These are phyloP conservation scores for Sphaerophoria rueppellii DNA, from an alignment of 2,888 invertebrate species.

Conservation along the genomic window DNA sequence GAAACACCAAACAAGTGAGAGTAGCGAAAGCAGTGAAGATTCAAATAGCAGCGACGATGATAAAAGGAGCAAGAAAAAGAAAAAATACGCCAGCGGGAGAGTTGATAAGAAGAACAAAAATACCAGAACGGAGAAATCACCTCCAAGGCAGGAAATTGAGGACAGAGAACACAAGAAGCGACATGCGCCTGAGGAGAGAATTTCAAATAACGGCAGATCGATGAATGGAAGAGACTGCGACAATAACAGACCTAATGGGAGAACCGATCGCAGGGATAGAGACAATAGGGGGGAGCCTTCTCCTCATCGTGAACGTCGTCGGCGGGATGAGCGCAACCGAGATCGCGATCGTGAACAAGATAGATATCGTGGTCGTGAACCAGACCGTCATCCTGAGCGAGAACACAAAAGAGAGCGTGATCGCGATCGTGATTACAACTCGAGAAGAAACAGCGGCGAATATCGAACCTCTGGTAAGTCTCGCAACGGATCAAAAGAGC, in stretches of 20 bases:
- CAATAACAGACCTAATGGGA: constrained; percentile 11
- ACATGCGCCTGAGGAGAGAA: constrained; percentile 27
- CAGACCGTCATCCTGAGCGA: not conserved
- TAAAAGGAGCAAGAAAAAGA: constrained; percentile 64
- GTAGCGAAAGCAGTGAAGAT: constrained; percentile 51
- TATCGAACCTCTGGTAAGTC: constrained; percentile 42
- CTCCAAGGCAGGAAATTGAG: not conserved
- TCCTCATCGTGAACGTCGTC: constrained; percentile 42
- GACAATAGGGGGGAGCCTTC: constrained; percentile 33
- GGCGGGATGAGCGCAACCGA: constrained; percentile 7
- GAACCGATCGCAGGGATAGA: constrained; percentile 37
- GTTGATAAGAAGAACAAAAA: constrained; percentile 12
- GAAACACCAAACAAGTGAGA: constrained; percentile 66
- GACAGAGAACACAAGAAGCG: not conserved
- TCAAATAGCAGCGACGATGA: constrained; percentile 58
- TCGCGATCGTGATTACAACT: constrained; percentile 20
- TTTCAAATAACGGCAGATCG: constrained; percentile 39
- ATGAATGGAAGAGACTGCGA: constrained; percentile 45
- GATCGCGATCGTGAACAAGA: constrained; percentile 40
- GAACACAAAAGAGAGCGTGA: constrained; percentile 1
- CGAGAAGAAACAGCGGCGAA: constrained; percentile 14
- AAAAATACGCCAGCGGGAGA: constrained; percentile 24
- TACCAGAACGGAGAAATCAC: constrained; percentile 15
- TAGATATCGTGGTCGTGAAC: not conserved
- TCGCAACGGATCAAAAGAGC: constrained; percentile 57